Evolutionary conservation across 2,113 vertebrate species (phyloP).

Genomic region (Mesitornis unicolor): DNA sequence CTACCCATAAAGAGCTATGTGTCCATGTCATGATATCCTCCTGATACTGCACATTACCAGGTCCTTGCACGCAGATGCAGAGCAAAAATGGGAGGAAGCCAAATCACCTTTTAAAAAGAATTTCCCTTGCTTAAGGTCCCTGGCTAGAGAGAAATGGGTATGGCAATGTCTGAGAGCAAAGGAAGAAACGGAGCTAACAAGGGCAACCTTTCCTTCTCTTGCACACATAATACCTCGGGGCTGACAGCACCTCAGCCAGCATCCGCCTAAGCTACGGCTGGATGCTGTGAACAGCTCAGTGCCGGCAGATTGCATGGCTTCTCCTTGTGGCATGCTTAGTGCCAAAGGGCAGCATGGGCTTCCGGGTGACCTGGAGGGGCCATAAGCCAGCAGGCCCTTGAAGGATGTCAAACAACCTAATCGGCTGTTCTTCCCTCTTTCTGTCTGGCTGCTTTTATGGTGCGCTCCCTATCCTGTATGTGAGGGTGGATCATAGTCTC

Average conservation of each 20-base stretch:
- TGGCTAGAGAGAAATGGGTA: background rate
- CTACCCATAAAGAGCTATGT: background rate
- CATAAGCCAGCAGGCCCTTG: background rate
- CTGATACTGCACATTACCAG: background rate
- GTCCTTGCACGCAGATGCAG: accelerated
- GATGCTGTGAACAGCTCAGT: background rate
- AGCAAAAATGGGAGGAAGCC: background rate
- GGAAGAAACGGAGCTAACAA: background rate
- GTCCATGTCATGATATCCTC: background rate
- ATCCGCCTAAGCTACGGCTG: background rate
- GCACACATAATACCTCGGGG: accelerated
- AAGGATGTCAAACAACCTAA: background rate
- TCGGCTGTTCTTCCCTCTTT: background rate
- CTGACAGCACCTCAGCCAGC: background rate
- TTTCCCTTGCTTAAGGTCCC: background rate
- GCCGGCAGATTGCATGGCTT: background rate
- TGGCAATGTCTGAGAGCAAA: background rate
- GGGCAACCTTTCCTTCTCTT: background rate
- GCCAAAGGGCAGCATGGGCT: background rate
- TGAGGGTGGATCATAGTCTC: background rate
- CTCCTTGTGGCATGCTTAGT: background rate
- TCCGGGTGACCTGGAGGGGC: background rate
- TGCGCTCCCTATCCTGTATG: background rate
- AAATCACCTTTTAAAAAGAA: background rate
- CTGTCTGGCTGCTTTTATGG: background rate